phyloP scores from a whole-genome alignment of 2,113 vertebrate species.

The Carassius gibelio region DNA sequence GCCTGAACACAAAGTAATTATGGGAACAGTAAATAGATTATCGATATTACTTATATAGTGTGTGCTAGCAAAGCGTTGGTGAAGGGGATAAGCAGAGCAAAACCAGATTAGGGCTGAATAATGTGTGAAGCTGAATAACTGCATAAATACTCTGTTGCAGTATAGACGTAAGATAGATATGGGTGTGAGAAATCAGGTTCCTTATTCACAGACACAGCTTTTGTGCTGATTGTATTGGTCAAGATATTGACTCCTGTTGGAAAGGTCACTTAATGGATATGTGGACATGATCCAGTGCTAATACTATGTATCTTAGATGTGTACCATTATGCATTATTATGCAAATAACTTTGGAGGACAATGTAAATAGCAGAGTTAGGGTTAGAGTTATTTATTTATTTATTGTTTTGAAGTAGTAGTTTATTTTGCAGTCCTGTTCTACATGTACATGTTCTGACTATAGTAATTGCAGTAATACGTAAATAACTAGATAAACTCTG shows the following conservation, averaged over 20 bases:
- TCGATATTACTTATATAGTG: constrained; percentile 36
- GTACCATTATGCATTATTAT: not conserved
- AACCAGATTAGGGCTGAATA: constrained; percentile 27
- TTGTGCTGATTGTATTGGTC: constrained; percentile 1
- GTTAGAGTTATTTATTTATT: no score
- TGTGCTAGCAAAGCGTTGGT: constrained; percentile 8
- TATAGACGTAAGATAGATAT: not conserved
- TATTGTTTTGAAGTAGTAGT: no score
- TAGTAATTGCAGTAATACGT: no score
- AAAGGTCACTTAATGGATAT: not conserved
- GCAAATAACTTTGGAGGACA: not conserved
- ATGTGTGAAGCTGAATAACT: not conserved
- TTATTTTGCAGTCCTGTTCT: no score
- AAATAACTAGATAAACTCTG: no score
- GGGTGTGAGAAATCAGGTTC: not conserved
- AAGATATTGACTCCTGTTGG: not conserved
- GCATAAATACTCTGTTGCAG: not conserved
- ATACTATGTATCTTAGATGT: not conserved
- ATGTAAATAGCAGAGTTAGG: no score
- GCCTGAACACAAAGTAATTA: constrained; percentile 28
- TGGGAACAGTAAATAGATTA: constrained; percentile 33
- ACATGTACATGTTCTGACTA: no score
- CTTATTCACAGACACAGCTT: not conserved
- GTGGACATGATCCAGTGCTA: not conserved
- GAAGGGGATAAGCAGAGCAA: not conserved